These are phyloP conservation scores for Pentamera pediparva DNA, from an alignment of 53 echinoderm and acorn worm genomes.

Conservation along the genomic window DNA sequence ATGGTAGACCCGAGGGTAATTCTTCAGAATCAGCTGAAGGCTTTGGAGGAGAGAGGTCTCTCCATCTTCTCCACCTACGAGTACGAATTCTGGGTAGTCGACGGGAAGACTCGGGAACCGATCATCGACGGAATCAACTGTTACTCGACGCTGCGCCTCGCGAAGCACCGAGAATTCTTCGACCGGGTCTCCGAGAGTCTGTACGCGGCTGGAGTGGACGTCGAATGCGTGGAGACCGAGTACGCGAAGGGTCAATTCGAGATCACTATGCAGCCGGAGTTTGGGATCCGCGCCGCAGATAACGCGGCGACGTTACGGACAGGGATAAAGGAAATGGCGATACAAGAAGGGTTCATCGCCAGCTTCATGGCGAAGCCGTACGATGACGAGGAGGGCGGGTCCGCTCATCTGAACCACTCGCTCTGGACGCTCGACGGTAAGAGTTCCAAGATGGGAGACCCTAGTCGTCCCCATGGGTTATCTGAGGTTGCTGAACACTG, in stretches of 20 bases:
- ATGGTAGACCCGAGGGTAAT: slow-evolving; percentile 53
- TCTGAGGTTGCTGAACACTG: slow-evolving; percentile 48
- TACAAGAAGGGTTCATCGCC: slow-evolving; percentile 46
- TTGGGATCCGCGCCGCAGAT: slow-evolving; percentile 58
- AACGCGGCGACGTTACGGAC: slow-evolving; percentile 46
- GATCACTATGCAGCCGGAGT: slow-evolving; percentile 40
- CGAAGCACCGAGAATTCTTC: slow-evolving; percentile 19
- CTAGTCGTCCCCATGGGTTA: slow-evolving; percentile 20
- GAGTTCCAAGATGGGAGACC: slow-evolving; percentile 29
- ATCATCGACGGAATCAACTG: slow-evolving; percentile 45
- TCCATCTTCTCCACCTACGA: slow-evolving; percentile 74
- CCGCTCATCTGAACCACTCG: slow-evolving; percentile 56
- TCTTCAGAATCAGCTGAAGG: slow-evolving; percentile 55
- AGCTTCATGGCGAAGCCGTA: slow-evolving; percentile 65
- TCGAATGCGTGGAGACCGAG: slow-evolving; percentile 47
- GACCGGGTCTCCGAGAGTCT: slow-evolving; percentile 25
- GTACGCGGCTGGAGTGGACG: slow-evolving; percentile 30
- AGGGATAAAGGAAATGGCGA: slow-evolving; percentile 56
- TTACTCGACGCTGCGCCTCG: slow-evolving; percentile 44
- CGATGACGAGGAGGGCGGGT: slow-evolving; percentile 13
- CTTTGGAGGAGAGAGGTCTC: slow-evolving; percentile 45
- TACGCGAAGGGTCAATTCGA: slow-evolving; percentile 42
- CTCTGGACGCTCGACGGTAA: slow-evolving; percentile 55
- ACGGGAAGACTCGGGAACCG: slow-evolving; percentile 50
- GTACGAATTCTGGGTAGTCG: slow-evolving; percentile 75